Percentiles rank a stretch among this genome's conserved stretches.
phyloP scores from a whole-genome alignment of 2,797 vertebrate genomes.

The Lagocephalus sceleratus region DNA sequence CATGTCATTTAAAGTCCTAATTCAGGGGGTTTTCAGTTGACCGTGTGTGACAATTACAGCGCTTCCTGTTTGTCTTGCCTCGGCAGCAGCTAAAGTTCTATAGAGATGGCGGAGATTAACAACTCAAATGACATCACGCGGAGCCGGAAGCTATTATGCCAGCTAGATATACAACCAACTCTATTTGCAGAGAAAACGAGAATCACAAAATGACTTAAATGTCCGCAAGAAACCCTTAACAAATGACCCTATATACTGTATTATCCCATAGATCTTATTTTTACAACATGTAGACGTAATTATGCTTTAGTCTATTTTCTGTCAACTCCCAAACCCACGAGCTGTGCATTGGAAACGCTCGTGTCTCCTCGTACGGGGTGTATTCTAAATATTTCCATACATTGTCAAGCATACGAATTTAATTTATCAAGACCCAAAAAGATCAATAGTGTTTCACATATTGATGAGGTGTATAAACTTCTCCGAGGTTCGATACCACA shows the following conservation, averaged over 20 bases:
- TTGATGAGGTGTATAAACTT: constrained; percentile 86
- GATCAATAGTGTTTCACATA: constrained; percentile 82
- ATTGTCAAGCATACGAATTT: constrained; percentile 80
- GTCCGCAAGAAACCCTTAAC: too few relatives aligned
- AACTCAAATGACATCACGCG: background rate
- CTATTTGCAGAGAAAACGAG: background rate
- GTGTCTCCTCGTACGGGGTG: constrained; percentile 20
- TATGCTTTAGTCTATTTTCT: too few relatives aligned
- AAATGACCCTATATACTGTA: too few relatives aligned
- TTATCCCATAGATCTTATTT: too few relatives aligned
- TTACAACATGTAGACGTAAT: too few relatives aligned
- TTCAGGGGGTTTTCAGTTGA: too few relatives aligned
- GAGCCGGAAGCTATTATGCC: background rate
- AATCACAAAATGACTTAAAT: background rate
- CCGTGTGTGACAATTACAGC: too few relatives aligned
- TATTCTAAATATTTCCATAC: constrained; percentile 67
- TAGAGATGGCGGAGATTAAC: too few relatives aligned
- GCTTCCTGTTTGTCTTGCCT: too few relatives aligned
- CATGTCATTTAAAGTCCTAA: too few relatives aligned
- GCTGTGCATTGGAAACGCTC: background rate
- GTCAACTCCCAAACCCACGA: too few relatives aligned
- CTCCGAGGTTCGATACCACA: constrained; percentile 80
- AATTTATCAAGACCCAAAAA: constrained; percentile 80
- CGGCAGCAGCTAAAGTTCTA: too few relatives aligned
- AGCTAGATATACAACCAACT: background rate